Percentiles rank a stretch among this genome's conserved stretches.
phyloP scores from a whole-genome alignment of 2,797 vertebrate genomes.

The Peromyscus nudipes region DNA sequence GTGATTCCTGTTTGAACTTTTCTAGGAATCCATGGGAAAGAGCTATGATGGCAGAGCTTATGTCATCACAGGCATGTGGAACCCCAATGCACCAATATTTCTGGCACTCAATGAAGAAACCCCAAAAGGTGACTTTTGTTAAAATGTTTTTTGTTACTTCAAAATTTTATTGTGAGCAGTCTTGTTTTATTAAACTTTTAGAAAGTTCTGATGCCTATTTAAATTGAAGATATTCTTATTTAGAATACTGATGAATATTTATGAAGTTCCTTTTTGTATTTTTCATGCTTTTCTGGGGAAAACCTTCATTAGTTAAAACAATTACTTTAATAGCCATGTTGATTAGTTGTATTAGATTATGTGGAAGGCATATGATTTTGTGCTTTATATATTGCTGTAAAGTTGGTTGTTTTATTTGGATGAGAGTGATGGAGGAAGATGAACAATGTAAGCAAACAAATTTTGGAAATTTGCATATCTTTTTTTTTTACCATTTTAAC shows the following conservation, averaged over 20 bases:
- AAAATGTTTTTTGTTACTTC: constrained; percentile 65
- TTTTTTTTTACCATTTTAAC: constrained; percentile 4
- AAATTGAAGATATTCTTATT: constrained; percentile 61
- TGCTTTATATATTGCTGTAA: constrained; percentile 4
- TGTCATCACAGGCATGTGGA: constrained; percentile 97
- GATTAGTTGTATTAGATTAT: constrained; percentile 56
- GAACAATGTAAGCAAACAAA: constrained; percentile 52
- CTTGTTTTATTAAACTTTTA: constrained; percentile 28
- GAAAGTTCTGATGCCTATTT: not conserved
- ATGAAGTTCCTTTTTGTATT: constrained; percentile 26
- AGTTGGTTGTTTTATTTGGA: not conserved
- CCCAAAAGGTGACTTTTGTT: constrained; percentile 94
- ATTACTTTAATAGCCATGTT: not conserved
- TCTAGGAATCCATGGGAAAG: constrained; percentile 98
- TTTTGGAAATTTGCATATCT: constrained; percentile 21
- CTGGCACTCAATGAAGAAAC: constrained; percentile 97
- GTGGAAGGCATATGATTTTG: constrained; percentile 4
- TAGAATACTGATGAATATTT: constrained; percentile 7
- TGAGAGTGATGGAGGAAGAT: not conserved
- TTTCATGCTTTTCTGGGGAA: not conserved
- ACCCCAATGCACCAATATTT: constrained; percentile 95
- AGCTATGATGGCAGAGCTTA: constrained; percentile 96
- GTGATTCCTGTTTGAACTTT: constrained; percentile 49
- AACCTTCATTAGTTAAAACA: not conserved
- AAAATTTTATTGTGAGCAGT: constrained; percentile 22